Conservation (phyloP, 2,797 vertebrate genomes). For the Hirundo rustica region DNA sequence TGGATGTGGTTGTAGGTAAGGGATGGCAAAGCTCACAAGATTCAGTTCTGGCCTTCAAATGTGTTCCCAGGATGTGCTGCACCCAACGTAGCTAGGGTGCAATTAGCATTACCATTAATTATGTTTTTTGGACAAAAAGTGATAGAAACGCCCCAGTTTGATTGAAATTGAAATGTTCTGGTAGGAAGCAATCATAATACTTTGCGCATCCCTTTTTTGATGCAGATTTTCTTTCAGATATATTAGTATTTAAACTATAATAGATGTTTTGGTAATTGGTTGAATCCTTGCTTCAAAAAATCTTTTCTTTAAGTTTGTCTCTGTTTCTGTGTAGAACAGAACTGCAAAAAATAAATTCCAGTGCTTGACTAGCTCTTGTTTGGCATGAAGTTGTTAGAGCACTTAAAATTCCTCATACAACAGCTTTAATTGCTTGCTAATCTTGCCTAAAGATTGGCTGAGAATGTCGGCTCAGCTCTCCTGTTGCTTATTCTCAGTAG, state of each 20-base stretch:
- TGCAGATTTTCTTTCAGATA: background rate
- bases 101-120: background rate
- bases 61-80: background rate
- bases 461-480: background rate
- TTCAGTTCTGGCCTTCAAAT: background rate
- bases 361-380: slow-evolving; percentile 29
- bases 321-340: background rate
- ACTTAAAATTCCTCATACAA: slow-evolving; percentile 62
- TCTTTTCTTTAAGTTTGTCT: background rate
- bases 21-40: background rate
- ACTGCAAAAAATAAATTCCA: slow-evolving; percentile 20
- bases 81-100: fast-evolving
- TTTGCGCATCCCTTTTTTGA: background rate
- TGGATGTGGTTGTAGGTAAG: background rate
- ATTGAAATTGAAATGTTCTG: background rate
- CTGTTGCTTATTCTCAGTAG: background rate
- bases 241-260: background rate
- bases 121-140: background rate
- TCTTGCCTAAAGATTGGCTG: slow-evolving; percentile 41
- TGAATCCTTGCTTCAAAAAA: background rate
- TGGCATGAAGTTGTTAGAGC: slow-evolving; percentile 35
- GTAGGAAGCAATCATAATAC: background rate
- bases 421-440: slow-evolving; percentile 46
- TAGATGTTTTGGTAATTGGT: background rate
- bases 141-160: fast-evolving